Evolutionary conservation across 1,140 invertebrate species (phyloP).

Genomic region (Cylas formicarius): DNA sequence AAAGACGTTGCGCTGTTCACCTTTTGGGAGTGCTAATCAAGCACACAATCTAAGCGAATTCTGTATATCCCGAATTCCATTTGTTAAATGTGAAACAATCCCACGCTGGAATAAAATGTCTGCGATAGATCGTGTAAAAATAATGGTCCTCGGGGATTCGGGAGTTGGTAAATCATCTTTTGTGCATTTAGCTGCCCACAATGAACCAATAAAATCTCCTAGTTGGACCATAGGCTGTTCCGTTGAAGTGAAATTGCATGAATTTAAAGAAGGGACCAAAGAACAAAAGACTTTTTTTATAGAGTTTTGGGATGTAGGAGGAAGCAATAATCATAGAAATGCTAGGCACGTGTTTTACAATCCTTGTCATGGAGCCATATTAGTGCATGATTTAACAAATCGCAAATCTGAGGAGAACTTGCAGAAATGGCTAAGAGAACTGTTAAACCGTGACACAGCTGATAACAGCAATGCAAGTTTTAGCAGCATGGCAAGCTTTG

Average conservation of each 20-base stretch:
- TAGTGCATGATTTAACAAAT: constrained; percentile 95
- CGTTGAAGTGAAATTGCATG: constrained; percentile 92
- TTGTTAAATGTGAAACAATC: too few relatives aligned
- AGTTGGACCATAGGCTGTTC: constrained; percentile 94
- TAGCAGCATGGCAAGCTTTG: constrained; percentile 30
- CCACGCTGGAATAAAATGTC: constrained; percentile 56
- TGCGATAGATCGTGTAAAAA: constrained; percentile 79
- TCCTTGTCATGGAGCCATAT: constrained; percentile 74
- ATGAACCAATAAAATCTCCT: constrained; percentile 74
- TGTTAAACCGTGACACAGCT: constrained; percentile 70
- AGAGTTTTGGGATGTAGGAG: constrained; percentile 94
- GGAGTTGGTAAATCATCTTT: constrained; percentile 95
- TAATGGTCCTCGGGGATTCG: constrained; percentile 88
- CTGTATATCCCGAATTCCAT: too few relatives aligned
- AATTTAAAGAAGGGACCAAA: constrained; percentile 90
- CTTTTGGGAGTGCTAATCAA: too few relatives aligned
- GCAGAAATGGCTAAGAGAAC: constrained; percentile 86
- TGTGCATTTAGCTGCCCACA: constrained; percentile 84
- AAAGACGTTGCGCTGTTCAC: too few relatives aligned
- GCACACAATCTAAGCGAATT: too few relatives aligned
- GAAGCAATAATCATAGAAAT: constrained; percentile 85
- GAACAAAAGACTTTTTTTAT: constrained; percentile 87
- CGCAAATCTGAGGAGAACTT: constrained; percentile 92
- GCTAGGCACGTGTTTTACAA: constrained; percentile 89
- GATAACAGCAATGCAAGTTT: constrained; percentile 26